Evolutionary conservation across 1,140 invertebrate genomes (phyloP).

Genomic region (Rhopalosiphum maidis): DNA sequence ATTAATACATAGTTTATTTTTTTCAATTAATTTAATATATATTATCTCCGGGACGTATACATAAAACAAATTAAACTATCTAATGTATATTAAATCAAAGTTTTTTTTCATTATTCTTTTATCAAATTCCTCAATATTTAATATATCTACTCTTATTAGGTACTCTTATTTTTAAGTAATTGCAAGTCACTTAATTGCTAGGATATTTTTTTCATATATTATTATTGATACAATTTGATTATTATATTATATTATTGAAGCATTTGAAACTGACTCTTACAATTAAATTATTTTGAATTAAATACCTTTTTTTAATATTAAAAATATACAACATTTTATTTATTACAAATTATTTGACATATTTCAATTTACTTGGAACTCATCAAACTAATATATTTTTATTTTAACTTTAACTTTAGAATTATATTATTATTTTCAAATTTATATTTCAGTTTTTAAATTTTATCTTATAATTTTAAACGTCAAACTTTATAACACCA

Average conservation of each 20-base stretch:
- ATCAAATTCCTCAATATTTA: neutral
- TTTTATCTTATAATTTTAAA: neutral
- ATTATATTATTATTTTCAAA: neutral
- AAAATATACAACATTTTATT: neutral
- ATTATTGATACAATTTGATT: neutral
- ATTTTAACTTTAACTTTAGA: neutral
- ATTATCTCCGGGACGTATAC: neutral
- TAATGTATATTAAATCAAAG: neutral
- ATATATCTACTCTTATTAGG: neutral
- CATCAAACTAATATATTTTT: neutral
- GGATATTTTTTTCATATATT: neutral
- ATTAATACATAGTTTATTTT: neutral
- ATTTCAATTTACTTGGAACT: neutral
- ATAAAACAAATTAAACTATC: neutral
- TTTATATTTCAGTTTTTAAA: conserved; percentile 5
- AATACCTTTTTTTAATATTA: neutral
- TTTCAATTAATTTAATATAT: neutral
- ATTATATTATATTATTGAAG: neutral
- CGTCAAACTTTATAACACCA: neutral
- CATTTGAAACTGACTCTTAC: neutral
- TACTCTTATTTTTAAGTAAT: neutral
- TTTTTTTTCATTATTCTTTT: neutral
- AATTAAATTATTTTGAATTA: neutral
- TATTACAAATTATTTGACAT: neutral
- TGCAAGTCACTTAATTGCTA: neutral